A percentile compares a stretch with the other conserved stretches of the same genome.
These are phyloP conservation scores for Pomatostomus ruficeps DNA, from an alignment of 2,113 vertebrate species.

Conservation along the genomic window DNA sequence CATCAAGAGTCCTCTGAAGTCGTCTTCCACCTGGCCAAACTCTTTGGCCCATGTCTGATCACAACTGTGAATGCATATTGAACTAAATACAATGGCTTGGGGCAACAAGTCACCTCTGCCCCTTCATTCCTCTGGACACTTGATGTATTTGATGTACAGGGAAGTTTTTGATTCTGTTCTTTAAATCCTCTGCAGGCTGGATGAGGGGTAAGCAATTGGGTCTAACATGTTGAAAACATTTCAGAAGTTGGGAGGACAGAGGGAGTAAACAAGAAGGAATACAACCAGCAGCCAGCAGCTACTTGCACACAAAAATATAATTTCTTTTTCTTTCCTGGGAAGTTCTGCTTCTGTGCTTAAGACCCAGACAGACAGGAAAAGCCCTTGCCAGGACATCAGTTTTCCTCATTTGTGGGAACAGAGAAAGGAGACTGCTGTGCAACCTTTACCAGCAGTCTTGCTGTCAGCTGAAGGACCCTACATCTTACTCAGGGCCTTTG, in stretches of 20 bases:
- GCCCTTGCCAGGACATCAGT: slow-evolving; percentile 45
- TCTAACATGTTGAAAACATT: neutral
- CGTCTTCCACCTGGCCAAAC: neutral
- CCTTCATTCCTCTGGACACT: neutral
- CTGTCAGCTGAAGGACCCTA: neutral
- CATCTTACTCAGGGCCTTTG: neutral
- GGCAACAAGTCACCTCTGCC: neutral
- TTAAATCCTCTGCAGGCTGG: neutral
- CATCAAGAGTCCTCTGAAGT: neutral
- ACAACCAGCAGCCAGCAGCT: neutral
- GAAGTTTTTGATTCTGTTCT: neutral
- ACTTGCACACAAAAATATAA: neutral
- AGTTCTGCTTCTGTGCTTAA: slow-evolving; percentile 49
- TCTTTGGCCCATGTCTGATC: neutral
- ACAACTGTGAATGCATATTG: neutral
- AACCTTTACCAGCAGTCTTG: neutral
- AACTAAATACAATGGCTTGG: neutral
- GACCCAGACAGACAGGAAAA: slow-evolving; percentile 55
- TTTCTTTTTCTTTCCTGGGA: slow-evolving; percentile 6
- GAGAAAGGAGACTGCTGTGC: slow-evolving; percentile 5
- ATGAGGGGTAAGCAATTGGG: neutral
- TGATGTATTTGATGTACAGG: neutral
- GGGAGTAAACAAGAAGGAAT: neutral
- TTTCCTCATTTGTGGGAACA: slow-evolving; percentile 60
- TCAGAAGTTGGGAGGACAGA: neutral